These are phyloP conservation scores for Drosophila kohkoa DNA, from an alignment of 1,140 invertebrate genomes.

Conservation along the genomic window DNA sequence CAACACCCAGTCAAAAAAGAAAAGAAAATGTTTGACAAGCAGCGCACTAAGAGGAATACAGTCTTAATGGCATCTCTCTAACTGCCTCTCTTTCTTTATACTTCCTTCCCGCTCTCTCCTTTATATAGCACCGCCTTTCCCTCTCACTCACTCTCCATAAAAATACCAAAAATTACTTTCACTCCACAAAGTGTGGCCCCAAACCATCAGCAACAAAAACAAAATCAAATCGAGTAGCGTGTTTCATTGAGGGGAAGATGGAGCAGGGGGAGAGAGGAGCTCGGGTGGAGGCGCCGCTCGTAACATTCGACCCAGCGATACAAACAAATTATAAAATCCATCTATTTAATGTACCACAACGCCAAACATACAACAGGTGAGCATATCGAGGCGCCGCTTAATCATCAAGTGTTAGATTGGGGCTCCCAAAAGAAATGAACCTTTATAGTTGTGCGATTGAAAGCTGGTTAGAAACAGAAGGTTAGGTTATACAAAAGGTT, in stretches of 20 bases:
- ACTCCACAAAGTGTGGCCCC: slow-evolving; percentile 40
- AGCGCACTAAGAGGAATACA: slow-evolving; percentile 64
- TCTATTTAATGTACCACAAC: slow-evolving; percentile 47
- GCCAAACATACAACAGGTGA: slow-evolving; percentile 49
- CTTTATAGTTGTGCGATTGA: neutral
- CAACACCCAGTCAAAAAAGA: slow-evolving; percentile 58
- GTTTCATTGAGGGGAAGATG: slow-evolving; percentile 26
- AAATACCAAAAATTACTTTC: slow-evolving; percentile 78
- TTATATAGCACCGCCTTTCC: neutral
- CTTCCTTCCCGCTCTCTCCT: neutral
- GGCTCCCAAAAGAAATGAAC: neutral
- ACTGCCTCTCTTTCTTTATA: neutral
- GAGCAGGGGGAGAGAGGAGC: neutral
- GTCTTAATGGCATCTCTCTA: slow-evolving; percentile 64
- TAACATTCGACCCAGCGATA: slow-evolving; percentile 62
- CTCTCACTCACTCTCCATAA: slow-evolving; percentile 38
- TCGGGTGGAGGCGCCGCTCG: slow-evolving; percentile 42
- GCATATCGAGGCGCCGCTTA: slow-evolving; percentile 39
- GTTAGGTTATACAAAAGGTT: slow-evolving; percentile 6
- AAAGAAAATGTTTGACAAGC: slow-evolving; percentile 58
- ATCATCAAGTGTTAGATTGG: slow-evolving; percentile 39
- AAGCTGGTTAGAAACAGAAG: slow-evolving; percentile 31
- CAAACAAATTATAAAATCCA: slow-evolving; percentile 78
- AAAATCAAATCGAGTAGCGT: slow-evolving; percentile 59
- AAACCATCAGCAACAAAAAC: neutral